Conservation (phyloP, 2,797 vertebrate species). For the Coregonus sp. region DNA sequence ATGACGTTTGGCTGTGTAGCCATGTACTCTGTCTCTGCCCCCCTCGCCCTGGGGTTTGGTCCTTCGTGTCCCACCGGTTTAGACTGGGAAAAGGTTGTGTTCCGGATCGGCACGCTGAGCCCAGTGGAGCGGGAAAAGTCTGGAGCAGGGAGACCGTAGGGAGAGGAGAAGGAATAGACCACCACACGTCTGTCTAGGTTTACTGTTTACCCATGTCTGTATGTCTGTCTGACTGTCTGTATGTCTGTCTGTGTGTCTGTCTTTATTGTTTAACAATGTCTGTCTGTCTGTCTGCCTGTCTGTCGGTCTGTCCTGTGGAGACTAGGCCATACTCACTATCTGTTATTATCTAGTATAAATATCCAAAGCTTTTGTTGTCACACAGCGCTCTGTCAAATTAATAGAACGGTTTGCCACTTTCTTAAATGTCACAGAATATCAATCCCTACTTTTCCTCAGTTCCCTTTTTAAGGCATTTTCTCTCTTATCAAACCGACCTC, state of each 20-base stretch:
- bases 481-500: neutral
- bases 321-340: slow-evolving; percentile 40
- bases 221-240: slow-evolving; percentile 30
- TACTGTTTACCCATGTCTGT: slow-evolving; percentile 19
- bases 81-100: slow-evolving; percentile 62
- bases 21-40: neutral
- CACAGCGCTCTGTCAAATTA: slow-evolving; percentile 46
- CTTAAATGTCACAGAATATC: slow-evolving; percentile 69
- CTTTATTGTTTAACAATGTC: slow-evolving; percentile 13
- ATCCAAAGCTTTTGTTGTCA: slow-evolving; percentile 16
- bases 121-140: slow-evolving; percentile 50
- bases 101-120: slow-evolving; percentile 32
- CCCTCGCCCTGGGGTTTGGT: slow-evolving; percentile 17
- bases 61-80: slow-evolving; percentile 41
- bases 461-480: slow-evolving; percentile 26
- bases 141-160: too few species aligned
- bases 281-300: neutral
- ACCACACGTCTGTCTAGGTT: slow-evolving; percentile 14
- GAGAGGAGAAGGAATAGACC: slow-evolving; percentile 1
- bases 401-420: slow-evolving; percentile 51
- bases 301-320: slow-evolving; percentile 42
- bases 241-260: slow-evolving; percentile 41
- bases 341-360: slow-evolving; percentile 54
- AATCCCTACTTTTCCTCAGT: too few species aligned
- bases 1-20: neutral